A percentile compares a stretch with the other conserved stretches of the same genome.
Conservation (phyloP, 2,888 invertebrate species). For the Strigamia maritima region DNA sequence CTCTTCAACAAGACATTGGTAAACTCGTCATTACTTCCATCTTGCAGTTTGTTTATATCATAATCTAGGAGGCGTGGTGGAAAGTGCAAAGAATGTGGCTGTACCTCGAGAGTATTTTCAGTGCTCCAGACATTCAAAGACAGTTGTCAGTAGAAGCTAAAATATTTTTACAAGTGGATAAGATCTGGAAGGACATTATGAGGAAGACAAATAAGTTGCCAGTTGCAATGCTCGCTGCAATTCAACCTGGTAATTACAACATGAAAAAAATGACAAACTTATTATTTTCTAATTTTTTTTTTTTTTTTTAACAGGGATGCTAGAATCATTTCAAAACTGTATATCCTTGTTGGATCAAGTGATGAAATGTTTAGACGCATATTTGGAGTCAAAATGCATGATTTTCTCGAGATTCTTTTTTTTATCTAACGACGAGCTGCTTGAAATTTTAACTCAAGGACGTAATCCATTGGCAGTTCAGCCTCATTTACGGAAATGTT, state of each 20-base stretch:
- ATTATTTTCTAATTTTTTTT: too few relatives aligned
- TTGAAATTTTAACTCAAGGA: conserved; percentile 83
- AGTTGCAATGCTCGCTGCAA: conserved; percentile 75
- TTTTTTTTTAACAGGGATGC: conserved; percentile 55
- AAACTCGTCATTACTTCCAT: conserved; percentile 45
- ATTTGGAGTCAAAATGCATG: conserved; percentile 80
- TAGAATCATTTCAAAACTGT: conserved; percentile 65
- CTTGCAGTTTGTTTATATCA: background rate
- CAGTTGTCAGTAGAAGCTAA: conserved; percentile 54
- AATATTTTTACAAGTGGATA: conserved; percentile 70
- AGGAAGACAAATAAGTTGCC: conserved; percentile 74
- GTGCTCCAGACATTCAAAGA: conserved; percentile 54
- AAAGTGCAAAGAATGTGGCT: conserved; percentile 53
- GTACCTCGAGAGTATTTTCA: conserved; percentile 52
- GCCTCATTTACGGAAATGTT: conserved; percentile 84
- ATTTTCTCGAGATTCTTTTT: conserved; percentile 88
- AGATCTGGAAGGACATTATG: conserved; percentile 86
- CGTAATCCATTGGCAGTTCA: conserved; percentile 65
- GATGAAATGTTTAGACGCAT: conserved; percentile 83
- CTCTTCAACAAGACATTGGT: conserved; percentile 79
- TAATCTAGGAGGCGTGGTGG: conserved; percentile 57
- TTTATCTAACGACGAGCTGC: conserved; percentile 80
- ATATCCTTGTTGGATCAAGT: conserved; percentile 81
- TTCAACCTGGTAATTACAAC: conserved; percentile 57
- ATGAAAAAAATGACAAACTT: background rate